Evolutionary conservation across 2,113 vertebrate species (phyloP).

Genomic region (Zosterops lateralis): DNA sequence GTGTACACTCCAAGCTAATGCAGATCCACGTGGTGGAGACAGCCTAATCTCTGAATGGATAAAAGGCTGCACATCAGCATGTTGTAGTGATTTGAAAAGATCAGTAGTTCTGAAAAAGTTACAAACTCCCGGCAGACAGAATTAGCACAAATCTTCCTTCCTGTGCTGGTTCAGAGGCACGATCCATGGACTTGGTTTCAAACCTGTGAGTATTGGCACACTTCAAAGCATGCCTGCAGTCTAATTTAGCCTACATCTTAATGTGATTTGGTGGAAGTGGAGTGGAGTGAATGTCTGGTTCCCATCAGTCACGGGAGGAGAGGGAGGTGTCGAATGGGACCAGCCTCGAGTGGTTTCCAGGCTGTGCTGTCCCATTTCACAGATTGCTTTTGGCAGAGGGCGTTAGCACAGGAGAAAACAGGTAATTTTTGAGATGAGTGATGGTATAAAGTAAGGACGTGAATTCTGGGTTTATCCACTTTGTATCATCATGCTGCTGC

Average conservation of each 20-base stretch:
- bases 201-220: background rate
- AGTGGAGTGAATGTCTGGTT: background rate
- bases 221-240: background rate
- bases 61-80: background rate
- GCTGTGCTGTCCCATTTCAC: background rate
- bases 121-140: background rate
- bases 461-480: background rate
- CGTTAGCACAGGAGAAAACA: background rate
- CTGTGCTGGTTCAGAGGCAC: background rate
- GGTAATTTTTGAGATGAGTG: background rate
- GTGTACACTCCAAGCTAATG: background rate
- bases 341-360: background rate
- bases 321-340: background rate
- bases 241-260: background rate
- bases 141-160: constrained; percentile 32
- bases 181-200: background rate
- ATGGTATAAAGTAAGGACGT: background rate
- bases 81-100: constrained; percentile 15
- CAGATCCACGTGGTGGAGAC: background rate
- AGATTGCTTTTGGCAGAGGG: background rate
- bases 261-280: background rate
- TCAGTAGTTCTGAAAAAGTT: background rate
- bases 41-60: background rate
- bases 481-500: background rate
- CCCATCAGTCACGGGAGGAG: background rate